Base-by-base conservation (phyloP, 2,888 invertebrate species). In the Julus scandinavius region DNA sequence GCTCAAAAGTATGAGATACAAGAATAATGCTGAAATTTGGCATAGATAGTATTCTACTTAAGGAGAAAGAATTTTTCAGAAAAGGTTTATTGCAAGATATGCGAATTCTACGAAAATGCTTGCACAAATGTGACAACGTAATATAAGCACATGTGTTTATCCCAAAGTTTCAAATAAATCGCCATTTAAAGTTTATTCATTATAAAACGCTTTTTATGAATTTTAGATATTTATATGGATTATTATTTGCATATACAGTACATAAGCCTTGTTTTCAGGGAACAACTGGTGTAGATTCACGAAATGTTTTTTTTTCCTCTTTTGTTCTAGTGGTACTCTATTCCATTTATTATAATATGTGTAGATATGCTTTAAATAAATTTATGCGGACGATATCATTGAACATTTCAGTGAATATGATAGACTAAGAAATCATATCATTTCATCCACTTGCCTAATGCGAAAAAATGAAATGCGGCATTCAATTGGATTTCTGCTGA, bases 401-500 rank as follows among this genome's bases (percentile, higher is more conserved):
- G 11, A 13, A 17, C 54, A 54, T 15, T 15, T 13, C 54, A 13
- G 13, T 54, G 54, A 15, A 54, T 17, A 54, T 54, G 50, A 11
- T 54, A 45, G 54, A 15, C 54, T 54, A 54, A 17, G 54, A 54
- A 54, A 54, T 15, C 17, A 54, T 54, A 54, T 54, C 54, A 54
- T n/a, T 63, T 63, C 20, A 63, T 63, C 63, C 63, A 63, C 63
- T 63, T n/a, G 63, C 63, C 7, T n/a, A 20, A 63, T 20, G 63
- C 63, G 20, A 63, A 63, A 63, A 63, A n/a, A 63, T 63, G n/a
- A 63, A 63, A 63, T 20, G 20, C n/a, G 63, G n/a, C 63, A 20
- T 63, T 63, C 63, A 63, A 63, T 63, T 63, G 20, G 63, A 63
- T 63, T 63, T 63, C 20, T 63, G 63, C 63, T 63, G 63, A 63